Evolutionary conservation across 2,113 vertebrate genomes (phyloP).

Genomic region (Antigone vipio): DNA sequence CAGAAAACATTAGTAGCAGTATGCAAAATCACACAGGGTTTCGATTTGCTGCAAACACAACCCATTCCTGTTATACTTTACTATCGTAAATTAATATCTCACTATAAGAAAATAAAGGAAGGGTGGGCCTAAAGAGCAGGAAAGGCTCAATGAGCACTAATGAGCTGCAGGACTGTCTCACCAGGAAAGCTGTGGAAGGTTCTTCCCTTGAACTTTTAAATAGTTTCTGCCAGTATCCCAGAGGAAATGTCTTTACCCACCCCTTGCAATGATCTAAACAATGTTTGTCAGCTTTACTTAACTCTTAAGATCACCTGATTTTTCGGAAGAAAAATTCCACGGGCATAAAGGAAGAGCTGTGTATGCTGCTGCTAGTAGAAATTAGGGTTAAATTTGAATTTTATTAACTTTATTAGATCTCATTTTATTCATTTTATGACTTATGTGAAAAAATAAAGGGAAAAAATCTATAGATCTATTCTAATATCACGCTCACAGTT

Average conservation of each 20-base stretch:
- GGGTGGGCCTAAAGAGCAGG: constrained; percentile 32
- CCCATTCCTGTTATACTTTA: not conserved
- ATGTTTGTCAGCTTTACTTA: not conserved
- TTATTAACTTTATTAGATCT: not conserved
- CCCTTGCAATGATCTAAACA: not conserved
- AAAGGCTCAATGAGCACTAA: not conserved
- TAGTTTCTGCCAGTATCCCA: not conserved
- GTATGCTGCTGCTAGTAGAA: not conserved
- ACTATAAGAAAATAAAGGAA: constrained; percentile 48
- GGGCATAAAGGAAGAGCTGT: not conserved
- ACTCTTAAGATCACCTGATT: not conserved
- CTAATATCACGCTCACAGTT: not conserved
- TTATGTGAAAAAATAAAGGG: not conserved
- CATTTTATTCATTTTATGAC: not conserved
- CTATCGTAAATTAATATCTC: not conserved
- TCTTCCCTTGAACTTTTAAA: constrained; percentile 39
- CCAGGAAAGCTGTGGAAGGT: not conserved
- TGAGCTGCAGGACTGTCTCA: not conserved
- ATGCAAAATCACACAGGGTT: not conserved
- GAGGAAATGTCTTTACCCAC: constrained; percentile 6
- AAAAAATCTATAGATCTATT: not conserved
- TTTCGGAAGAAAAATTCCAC: not conserved
- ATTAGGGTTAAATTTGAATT: not conserved
- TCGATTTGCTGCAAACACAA: not conserved
- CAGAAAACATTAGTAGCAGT: not conserved